These are phyloP conservation scores for Syngnathus typhle DNA, from an alignment of 2,113 vertebrate species.

Conservation along the genomic window DNA sequence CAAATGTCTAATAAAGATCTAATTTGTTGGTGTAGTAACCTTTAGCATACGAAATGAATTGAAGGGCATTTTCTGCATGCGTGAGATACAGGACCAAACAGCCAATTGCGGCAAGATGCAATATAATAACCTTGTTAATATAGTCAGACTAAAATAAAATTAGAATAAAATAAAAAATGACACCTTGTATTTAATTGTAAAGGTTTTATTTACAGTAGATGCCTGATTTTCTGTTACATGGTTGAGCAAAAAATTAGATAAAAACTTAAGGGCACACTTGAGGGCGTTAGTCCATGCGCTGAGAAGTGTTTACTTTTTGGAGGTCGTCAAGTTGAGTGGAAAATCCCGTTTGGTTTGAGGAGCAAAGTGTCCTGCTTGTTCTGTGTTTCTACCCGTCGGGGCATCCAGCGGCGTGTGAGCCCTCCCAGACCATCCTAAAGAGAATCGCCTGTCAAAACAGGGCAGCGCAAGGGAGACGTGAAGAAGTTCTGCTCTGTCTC, in stretches of 20 bases:
- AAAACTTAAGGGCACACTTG: no score
- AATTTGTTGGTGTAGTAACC: neutral
- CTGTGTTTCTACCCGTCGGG: neutral
- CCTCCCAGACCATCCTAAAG: neutral
- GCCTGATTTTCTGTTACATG: no score
- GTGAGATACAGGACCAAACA: no score
- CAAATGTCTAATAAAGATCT: neutral
- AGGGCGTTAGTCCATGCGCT: neutral
- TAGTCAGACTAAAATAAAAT: no score
- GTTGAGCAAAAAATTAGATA: no score
- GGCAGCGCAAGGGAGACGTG: neutral
- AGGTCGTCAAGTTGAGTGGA: neutral
- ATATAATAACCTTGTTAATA: no score
- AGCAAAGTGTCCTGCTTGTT: neutral
- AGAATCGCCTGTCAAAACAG: slow-evolving; percentile 8
- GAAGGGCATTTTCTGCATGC: neutral
- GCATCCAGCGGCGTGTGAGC: neutral
- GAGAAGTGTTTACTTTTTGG: neutral
- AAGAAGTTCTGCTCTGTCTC: slow-evolving; percentile 5
- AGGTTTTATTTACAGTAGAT: no score
- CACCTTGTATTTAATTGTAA: no score
- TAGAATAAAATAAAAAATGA: no score
- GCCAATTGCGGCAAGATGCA: no score
- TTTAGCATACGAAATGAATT: no score
- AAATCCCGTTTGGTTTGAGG: neutral